phyloP scores from a whole-genome alignment of 2,888 invertebrate genomes.

The Platerodrilus igneus region DNA sequence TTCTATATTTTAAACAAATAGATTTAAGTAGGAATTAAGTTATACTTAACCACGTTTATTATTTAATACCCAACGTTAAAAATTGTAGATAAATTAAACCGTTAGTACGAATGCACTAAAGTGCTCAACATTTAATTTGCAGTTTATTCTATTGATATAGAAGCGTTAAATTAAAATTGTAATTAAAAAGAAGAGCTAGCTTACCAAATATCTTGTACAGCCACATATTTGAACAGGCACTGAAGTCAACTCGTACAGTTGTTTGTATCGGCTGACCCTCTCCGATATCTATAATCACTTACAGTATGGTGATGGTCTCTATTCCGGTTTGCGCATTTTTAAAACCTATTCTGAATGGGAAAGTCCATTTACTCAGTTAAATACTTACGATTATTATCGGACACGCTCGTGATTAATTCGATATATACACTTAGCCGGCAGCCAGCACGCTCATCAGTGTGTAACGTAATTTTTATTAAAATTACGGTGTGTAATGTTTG shows the following conservation, averaged over 20 bases:
- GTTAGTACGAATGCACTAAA: background rate
- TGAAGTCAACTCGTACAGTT: slow-evolving; percentile 12
- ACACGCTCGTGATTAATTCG: too few relatives aligned
- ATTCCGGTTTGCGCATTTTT: slow-evolving; percentile 10
- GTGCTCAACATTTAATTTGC: too few relatives aligned
- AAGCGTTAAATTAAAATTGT: background rate
- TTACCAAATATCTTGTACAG: slow-evolving; percentile 13
- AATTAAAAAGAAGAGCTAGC: slow-evolving; percentile 5
- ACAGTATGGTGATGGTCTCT: slow-evolving; percentile 14
- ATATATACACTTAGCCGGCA: too few relatives aligned
- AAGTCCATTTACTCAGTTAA: slow-evolving; percentile 9
- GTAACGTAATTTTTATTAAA: too few relatives aligned
- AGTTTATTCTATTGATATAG: too few relatives aligned
- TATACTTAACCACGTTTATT: too few relatives aligned
- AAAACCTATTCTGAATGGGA: slow-evolving; percentile 14
- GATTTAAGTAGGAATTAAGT: too few relatives aligned
- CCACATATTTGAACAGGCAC: slow-evolving; percentile 16
- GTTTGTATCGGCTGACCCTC: slow-evolving; percentile 14
- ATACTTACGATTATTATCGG: slow-evolving; percentile 2
- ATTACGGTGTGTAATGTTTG: too few relatives aligned
- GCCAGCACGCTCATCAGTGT: too few relatives aligned
- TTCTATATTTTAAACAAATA: background rate
- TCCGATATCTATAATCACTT: slow-evolving; percentile 12
- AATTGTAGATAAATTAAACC: too few relatives aligned
- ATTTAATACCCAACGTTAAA: background rate